Evolutionary conservation across 2,113 vertebrate genomes (phyloP).

Genomic region (Mellivora capensis): DNA sequence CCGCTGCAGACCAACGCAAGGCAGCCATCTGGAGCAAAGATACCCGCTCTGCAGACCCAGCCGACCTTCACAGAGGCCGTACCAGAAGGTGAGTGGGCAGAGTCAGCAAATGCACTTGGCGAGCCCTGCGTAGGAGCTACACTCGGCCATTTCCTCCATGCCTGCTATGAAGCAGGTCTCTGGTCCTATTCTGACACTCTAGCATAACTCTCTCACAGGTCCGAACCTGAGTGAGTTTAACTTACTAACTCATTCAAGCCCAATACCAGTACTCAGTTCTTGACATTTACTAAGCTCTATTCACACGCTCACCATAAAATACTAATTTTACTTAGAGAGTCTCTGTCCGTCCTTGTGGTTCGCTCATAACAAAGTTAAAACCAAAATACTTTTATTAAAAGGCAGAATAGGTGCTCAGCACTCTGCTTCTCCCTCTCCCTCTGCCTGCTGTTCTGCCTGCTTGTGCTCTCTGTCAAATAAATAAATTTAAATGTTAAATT

Average conservation of each 20-base stretch:
- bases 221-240: background rate
- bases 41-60: background rate
- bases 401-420: background rate
- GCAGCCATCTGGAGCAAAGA: background rate
- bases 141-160: accelerated
- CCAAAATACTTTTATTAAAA: background rate
- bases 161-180: background rate
- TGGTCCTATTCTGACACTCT: background rate
- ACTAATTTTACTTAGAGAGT: background rate
- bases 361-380: background rate
- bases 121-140: accelerated
- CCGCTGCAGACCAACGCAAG: background rate
- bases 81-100: background rate
- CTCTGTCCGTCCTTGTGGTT: background rate
- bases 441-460: no score
- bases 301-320: background rate
- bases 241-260: background rate
- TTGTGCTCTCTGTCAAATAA: no score
- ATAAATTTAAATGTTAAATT: no score
- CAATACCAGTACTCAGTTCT: background rate
- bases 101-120: background rate
- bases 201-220: background rate
- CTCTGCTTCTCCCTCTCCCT: no score
- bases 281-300: background rate
- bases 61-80: background rate